Base-by-base conservation (phyloP, 1,140 invertebrate species). In the Anadara kagoshimensis region DNA sequence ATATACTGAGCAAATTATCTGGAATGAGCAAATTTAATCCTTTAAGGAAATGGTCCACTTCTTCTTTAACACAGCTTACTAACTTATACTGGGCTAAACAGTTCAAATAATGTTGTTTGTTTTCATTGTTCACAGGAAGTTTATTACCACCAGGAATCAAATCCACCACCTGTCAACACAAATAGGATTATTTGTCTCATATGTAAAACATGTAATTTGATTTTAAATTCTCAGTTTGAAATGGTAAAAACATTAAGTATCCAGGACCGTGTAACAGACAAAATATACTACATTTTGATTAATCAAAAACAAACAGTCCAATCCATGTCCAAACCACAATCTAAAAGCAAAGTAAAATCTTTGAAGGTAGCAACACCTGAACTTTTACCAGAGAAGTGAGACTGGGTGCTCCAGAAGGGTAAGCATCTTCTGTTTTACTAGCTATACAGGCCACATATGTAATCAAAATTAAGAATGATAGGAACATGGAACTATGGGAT, bases 1-100 rank as follows among this genome's bases (percentile, higher is more conserved):
- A 98, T 86, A 97, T 97, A 85, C 95, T 95, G 62, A 98, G 91
- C 76, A 98, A 91, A 90, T 97, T 96, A 88, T 97, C 95, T 1
- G 96, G 96, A 79, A 97, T 95, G 29, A 98, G 92, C 86, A 96
- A 93, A 88, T 96, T 95, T 20, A 98, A 92, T 4, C 96, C 97
- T 82, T 94, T 94, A 18, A 97, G 91, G 90, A 98, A 98, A 72
- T 93, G 92, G 83, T 96, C 95, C 16, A 96, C 92, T 91, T 98
- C 95, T 61, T 94, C 92, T 71, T 94, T 94, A 64, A 96, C 93
- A 73, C 92, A 93, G 70, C 92, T 94, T 29, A 94, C 94, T 58
- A 98, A 91, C 75, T 94, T 91, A 89, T 97, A 96, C 89, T 97
- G 95, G 36, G 96, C 96, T 74, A 98, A 90, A 54, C 94, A 93